A percentile compares a stretch with the other conserved stretches of the same genome.
phyloP scores from a whole-genome alignment of 2,797 vertebrate species.

The Paguma larvata region DNA sequence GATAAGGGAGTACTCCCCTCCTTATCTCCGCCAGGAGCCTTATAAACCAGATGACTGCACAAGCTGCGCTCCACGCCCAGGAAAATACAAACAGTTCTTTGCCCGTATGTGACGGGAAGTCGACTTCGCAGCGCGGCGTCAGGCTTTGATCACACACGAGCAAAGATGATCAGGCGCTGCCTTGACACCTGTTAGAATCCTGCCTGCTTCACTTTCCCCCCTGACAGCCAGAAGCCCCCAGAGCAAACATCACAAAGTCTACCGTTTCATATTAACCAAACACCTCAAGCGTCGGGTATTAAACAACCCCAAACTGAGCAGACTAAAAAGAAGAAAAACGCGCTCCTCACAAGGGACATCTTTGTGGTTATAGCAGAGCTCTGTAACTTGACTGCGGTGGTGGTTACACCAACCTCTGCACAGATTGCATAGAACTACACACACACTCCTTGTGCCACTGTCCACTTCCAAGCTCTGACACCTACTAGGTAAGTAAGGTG shows the following conservation, averaged over 20 bases:
- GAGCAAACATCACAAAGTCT: neutral
- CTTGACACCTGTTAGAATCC: neutral
- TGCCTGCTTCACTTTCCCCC: neutral
- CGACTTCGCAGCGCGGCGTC: neutral
- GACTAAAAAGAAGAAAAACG: neutral
- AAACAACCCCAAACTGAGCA: neutral
- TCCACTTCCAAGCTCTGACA: neutral
- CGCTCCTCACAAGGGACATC: neutral
- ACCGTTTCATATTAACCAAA: neutral
- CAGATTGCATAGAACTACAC: neutral
- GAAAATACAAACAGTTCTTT: conserved; percentile 12
- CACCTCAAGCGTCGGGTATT: neutral
- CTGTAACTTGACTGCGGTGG: neutral
- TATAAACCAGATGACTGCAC: neutral
- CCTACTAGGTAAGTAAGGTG: neutral
- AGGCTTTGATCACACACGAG: neutral
- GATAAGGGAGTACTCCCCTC: neutral
- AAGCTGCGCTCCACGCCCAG: neutral
- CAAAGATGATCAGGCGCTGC: neutral
- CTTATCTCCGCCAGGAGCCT: conserved; percentile 50
- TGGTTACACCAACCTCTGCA: neutral
- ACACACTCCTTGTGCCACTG: neutral
- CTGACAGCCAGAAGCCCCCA: neutral
- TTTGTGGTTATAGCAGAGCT: neutral
- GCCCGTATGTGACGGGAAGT: neutral